phyloP scores from a whole-genome alignment of 2,888 invertebrate species.

The Cheiracanthium punctorium region DNA sequence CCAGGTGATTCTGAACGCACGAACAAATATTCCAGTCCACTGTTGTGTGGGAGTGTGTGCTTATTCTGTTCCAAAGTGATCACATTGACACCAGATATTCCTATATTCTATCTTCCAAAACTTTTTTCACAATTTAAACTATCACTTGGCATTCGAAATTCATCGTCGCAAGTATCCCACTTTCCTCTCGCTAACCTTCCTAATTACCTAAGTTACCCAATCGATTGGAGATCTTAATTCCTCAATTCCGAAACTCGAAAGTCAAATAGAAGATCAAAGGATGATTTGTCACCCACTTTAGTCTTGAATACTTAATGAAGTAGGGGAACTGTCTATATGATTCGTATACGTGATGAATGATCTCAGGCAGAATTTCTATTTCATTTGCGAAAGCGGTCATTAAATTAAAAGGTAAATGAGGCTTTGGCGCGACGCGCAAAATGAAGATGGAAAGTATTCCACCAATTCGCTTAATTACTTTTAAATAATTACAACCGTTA shows the following conservation, averaged over 20 bases:
- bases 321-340: not conserved
- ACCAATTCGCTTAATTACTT: not conserved
- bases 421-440: not conserved
- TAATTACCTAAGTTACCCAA: not conserved
- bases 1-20: too few species aligned
- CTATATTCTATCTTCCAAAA: too few species aligned
- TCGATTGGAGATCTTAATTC: not conserved
- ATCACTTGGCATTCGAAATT: not conserved
- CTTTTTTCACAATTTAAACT: too few species aligned
- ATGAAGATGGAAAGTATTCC: not conserved
- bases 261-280: constrained; percentile 15
- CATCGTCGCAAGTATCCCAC: not conserved
- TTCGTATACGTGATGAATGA: not conserved
- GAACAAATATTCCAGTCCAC: too few species aligned
- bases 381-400: not conserved
- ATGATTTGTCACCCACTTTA: constrained; percentile 4
- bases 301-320: not conserved
- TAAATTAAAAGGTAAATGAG: constrained; percentile 10
- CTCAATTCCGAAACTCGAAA: not conserved
- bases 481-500: constrained; percentile 5
- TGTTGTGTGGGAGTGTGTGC: too few species aligned
- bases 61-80: too few species aligned
- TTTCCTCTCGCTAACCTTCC: not conserved
- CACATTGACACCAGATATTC: too few species aligned
- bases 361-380: not conserved